Percentiles rank a stretch among this genome's conserved stretches.
Evolutionary conservation across 2,888 invertebrate species (phyloP).

Genomic region (Amiota minor): DNA sequence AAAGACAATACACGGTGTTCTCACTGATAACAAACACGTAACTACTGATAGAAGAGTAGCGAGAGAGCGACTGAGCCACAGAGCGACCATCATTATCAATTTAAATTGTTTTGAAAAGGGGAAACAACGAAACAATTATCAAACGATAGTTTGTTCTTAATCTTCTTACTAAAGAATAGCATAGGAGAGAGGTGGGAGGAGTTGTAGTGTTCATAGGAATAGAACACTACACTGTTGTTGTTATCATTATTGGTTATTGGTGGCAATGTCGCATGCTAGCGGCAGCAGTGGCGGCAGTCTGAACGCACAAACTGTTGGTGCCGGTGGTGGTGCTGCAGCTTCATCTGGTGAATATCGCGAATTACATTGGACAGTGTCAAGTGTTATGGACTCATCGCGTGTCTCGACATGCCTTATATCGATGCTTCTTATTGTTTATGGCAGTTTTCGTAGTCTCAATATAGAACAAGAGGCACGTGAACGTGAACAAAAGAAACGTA

Average conservation of each 20-base stretch:
- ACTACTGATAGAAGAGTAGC: too few species aligned
- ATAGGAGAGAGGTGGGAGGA: too few species aligned
- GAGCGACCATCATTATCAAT: too few species aligned
- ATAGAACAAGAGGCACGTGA: slow-evolving; percentile 96
- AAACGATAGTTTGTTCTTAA: too few species aligned
- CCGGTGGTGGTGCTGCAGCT: slow-evolving; percentile 58
- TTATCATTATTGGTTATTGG: background rate
- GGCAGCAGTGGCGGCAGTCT: slow-evolving; percentile 56
- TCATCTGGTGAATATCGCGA: slow-evolving; percentile 74
- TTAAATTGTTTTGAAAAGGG: too few species aligned
- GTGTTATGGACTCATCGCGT: slow-evolving; percentile 97
- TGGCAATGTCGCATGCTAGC: slow-evolving; percentile 70
- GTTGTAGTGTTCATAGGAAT: too few species aligned
- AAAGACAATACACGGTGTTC: too few species aligned
- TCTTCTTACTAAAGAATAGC: too few species aligned
- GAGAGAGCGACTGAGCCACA: too few species aligned
- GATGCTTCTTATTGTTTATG: slow-evolving; percentile 96
- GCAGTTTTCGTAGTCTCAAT: slow-evolving; percentile 96
- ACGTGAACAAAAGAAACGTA: slow-evolving; percentile 82
- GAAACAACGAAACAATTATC: too few species aligned
- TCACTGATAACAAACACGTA: too few species aligned
- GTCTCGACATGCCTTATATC: slow-evolving; percentile 98
- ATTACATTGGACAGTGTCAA: slow-evolving; percentile 88
- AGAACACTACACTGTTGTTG: too few species aligned
- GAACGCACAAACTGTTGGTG: slow-evolving; percentile 61